Percentiles rank a stretch among this genome's conserved stretches.
These are phyloP conservation scores for Meghimatium bilineatum DNA, from an alignment of 2,888 invertebrate species.

Conservation along the genomic window DNA sequence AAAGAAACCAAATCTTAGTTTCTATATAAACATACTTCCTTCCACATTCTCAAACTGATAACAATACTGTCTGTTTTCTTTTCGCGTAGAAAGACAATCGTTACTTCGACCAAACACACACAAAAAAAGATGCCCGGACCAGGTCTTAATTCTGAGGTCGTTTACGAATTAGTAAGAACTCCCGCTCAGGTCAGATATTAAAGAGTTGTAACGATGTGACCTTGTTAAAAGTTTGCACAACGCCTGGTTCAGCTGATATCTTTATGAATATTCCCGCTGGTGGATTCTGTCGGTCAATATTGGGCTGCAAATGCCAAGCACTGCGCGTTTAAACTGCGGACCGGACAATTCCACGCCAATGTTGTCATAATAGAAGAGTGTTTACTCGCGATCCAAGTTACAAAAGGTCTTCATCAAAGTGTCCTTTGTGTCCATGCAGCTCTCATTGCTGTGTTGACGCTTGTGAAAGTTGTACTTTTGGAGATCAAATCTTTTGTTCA, in stretches of 20 bases:
- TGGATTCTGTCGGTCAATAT: conserved; percentile 24
- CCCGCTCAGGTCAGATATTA: not conserved
- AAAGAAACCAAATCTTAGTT: not conserved
- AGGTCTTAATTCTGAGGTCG: conserved; percentile 1
- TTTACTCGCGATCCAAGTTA: conserved; percentile 19
- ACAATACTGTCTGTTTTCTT: not conserved
- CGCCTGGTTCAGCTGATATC: conserved; percentile 7
- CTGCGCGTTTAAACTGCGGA: conserved; percentile 17
- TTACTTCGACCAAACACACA: not conserved
- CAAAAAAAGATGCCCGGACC: not conserved
- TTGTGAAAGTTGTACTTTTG: conserved; percentile 18
- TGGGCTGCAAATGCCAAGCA: conserved; percentile 25
- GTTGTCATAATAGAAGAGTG: conserved; percentile 20
- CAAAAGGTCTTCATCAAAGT: conserved; percentile 30
- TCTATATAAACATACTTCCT: not conserved
- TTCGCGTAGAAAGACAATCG: not conserved
- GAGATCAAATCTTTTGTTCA: conserved; percentile 12
- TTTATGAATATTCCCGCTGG: conserved; percentile 19
- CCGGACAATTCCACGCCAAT: conserved; percentile 3
- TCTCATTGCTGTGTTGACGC: not conserved
- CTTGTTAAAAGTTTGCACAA: not conserved
- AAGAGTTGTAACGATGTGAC: conserved; percentile 1
- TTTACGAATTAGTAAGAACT: conserved; percentile 5
- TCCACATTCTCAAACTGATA: not conserved
- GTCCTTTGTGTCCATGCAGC: not conserved